Percentiles rank a stretch among this genome's conserved stretches.
These are phyloP conservation scores for Sebastolobus altivelis DNA, from an alignment of 2,797 vertebrate genomes.

Conservation along the genomic window DNA sequence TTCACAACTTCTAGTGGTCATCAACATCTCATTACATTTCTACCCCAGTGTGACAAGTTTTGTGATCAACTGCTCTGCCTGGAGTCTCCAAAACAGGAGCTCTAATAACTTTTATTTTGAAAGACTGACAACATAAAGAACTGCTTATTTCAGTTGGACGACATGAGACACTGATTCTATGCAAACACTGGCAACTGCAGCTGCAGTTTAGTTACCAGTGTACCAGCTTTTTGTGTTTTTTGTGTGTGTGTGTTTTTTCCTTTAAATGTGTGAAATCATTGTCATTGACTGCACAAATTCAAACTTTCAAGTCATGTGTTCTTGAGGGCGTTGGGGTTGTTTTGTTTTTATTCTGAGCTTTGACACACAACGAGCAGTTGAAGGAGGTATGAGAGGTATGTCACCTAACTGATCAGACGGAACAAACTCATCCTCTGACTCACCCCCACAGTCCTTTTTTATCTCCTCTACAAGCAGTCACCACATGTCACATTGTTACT, in stretches of 20 bases:
- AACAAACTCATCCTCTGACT: constrained; percentile 19
- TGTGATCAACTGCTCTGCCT: not conserved
- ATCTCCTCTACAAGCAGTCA: not conserved
- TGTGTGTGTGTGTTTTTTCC: not conserved
- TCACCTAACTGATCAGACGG: constrained; percentile 36
- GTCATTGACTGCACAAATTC: not conserved
- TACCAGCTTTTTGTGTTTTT: too few relatives aligned
- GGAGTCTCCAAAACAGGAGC: not conserved
- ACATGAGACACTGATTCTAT: not conserved
- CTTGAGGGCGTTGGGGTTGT: not conserved
- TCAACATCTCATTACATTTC: not conserved
- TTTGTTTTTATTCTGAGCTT: constrained; percentile 4
- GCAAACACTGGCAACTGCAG: not conserved
- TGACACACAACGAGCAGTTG: not conserved
- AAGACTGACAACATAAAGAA: not conserved
- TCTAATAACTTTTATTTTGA: not conserved
- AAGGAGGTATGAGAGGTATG: constrained; percentile 48
- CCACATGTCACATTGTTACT: not conserved
- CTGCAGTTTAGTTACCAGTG: not conserved
- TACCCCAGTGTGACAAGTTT: not conserved
- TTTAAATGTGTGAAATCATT: not conserved
- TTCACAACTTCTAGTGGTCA: not conserved
- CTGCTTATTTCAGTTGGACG: not conserved
- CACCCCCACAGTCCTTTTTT: not conserved
- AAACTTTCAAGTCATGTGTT: not conserved